Evolutionary conservation across 2,888 invertebrate species (phyloP), one percentile per base, ranked within the genome.

Genomic region (Drosophila mayaguana): DNA sequence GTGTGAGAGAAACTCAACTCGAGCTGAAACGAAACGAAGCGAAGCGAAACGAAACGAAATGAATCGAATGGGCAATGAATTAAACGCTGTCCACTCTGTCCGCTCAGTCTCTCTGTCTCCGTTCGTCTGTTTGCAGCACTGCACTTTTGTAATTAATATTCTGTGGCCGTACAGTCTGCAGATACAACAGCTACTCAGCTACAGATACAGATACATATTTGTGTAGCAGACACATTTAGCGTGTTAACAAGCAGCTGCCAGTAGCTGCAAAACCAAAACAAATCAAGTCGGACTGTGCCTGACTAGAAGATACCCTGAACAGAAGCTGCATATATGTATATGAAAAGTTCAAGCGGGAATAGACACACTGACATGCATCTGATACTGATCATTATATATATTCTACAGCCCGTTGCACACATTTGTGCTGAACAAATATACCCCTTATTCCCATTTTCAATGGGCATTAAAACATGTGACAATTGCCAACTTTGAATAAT

Each of bases 61-160:
- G 51, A 57, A 18, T 61, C 42, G 59, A 63, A 56, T 60, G 38
- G 51, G 48, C 57, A 69, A 65, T 68, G 69, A 65, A 65, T 71
- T 67, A 59, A 57, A 22, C 22, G 3, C 51, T 48, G 56, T 54
- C 62, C 2, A 3, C 20, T 20, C 51, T 28, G 56, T 46, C 60
- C n/a, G 53, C 63, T 63, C 48, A 3, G n/a, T 28, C 55, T 7
- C n/a, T 28, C 32, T 40, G 42, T 46, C 59, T 36, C 56, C 8
- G 14, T 28, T 7, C 8, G 34, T 34, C 36, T 36, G 42, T 54
- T 60, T 38, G 66, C 68, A n/a, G n/a, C 69, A 32, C 50, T 32
- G 57, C 50, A 78, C 73, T 69, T 78, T 66, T 65, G 88, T 78
- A 86, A 88, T 84, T 84, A 84, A 84, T 84, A 84, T 84, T 88